A percentile compares a stretch with the other conserved stretches of the same genome.
Conservation (phyloP, 2,888 invertebrate species). For the Lydus trimaculatus region DNA sequence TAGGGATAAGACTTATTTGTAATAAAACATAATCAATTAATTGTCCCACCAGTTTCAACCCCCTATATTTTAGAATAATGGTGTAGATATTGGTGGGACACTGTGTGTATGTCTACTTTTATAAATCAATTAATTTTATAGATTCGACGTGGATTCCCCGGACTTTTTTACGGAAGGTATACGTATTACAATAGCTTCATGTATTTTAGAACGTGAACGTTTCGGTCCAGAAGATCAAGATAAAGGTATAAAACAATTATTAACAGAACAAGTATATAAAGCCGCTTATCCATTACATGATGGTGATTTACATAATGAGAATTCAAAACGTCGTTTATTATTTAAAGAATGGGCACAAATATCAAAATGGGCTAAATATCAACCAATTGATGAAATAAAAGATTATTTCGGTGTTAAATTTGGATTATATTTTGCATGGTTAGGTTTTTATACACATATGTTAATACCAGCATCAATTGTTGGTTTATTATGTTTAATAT, state of each 20-base stretch:
- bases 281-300: constrained; percentile 81
- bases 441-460: constrained; percentile 87
- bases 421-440: constrained; percentile 84
- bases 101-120: neutral
- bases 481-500: constrained; percentile 72
- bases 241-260: constrained; percentile 73
- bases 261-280: constrained; percentile 70
- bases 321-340: constrained; percentile 65
- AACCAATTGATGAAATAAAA: constrained; percentile 79
- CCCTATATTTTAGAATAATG: too few species aligned
- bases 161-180: constrained; percentile 73
- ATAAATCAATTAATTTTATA: constrained; percentile 43
- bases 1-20: constrained; percentile 76
- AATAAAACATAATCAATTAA: too few species aligned
- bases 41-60: too few species aligned
- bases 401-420: constrained; percentile 81
- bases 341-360: constrained; percentile 76
- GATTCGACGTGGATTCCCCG: constrained; percentile 71
- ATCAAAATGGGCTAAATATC: constrained; percentile 73
- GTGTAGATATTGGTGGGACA: neutral
- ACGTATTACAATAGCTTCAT: constrained; percentile 74
- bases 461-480: constrained; percentile 75
- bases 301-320: constrained; percentile 59
- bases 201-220: constrained; percentile 75
- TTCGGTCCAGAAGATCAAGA: constrained; percentile 67